Conservation (phyloP, 2,888 invertebrate species). For the Scaptodrosophila latifasciaeformis region DNA sequence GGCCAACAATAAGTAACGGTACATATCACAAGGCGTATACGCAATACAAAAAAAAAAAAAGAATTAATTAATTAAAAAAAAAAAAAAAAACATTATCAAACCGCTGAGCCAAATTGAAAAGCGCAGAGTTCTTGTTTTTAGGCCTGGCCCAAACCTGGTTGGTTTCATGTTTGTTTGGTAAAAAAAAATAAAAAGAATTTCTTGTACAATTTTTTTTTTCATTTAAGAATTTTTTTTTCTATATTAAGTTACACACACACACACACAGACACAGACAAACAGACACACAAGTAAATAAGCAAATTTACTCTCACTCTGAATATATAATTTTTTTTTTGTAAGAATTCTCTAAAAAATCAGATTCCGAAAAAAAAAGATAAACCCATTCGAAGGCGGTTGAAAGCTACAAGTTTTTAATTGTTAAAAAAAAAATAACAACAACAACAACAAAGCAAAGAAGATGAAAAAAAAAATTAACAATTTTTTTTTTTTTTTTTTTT, state of each 20-base stretch:
- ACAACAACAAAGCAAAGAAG: constrained; percentile 18
- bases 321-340: constrained; percentile 14
- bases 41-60: constrained; percentile 25
- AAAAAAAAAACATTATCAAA: neutral
- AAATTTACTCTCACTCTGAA: too few species aligned
- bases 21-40: constrained; percentile 64
- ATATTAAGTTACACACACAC: too few species aligned
- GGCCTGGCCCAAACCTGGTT: too few species aligned
- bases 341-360: constrained; percentile 71
- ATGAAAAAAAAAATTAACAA: constrained; percentile 32
- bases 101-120: too few species aligned
- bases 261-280: too few species aligned
- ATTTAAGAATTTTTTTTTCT: too few species aligned
- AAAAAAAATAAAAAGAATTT: too few species aligned
- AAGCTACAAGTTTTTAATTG: constrained; percentile 2
- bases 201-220: too few species aligned
- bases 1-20: constrained; percentile 17
- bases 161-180: too few species aligned
- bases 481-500: constrained; percentile 17
- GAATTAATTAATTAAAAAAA: neutral
- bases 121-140: too few species aligned
- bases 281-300: too few species aligned
- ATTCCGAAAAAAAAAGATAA: constrained; percentile 45
- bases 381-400: constrained; percentile 13
- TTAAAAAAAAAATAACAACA: constrained; percentile 24